Conservation (phyloP, 1,140 invertebrate species). For the Pogonus chalceus region DNA sequence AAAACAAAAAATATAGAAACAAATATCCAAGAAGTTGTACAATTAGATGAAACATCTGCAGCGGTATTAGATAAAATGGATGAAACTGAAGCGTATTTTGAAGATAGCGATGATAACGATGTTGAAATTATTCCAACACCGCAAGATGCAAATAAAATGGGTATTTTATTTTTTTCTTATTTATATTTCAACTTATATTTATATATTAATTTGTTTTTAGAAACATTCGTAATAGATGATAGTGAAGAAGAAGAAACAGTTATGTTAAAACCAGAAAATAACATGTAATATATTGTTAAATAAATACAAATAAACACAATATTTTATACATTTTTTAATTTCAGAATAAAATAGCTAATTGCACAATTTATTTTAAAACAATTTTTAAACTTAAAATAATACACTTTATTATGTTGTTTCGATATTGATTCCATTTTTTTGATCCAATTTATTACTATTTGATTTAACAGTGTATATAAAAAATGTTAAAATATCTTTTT, state of each 20-base stretch:
- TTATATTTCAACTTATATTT: too few species aligned
- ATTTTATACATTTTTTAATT: conserved; percentile 14
- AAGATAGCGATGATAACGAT: conserved; percentile 4
- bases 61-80: background rate
- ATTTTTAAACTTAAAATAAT: conserved; percentile 16
- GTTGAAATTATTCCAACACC: conserved; percentile 10
- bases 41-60: background rate
- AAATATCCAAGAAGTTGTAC: background rate
- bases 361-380: conserved; percentile 19
- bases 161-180: conserved; percentile 8
- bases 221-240: conserved; percentile 12
- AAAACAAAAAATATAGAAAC: background rate
- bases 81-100: background rate
- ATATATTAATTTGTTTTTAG: background rate
- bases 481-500: conserved; percentile 91
- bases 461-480: conserved; percentile 96
- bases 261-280: conserved; percentile 23
- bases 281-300: conserved; percentile 23
- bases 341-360: conserved; percentile 23
- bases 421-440: conserved; percentile 68
- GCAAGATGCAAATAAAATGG: conserved; percentile 10
- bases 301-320: conserved; percentile 28
- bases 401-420: conserved; percentile 41
- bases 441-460: conserved; percentile 85
- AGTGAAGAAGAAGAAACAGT: conserved; percentile 32